Base-by-base conservation (phyloP, 2,113 vertebrate species). In the Ellobius talpinus region DNA sequence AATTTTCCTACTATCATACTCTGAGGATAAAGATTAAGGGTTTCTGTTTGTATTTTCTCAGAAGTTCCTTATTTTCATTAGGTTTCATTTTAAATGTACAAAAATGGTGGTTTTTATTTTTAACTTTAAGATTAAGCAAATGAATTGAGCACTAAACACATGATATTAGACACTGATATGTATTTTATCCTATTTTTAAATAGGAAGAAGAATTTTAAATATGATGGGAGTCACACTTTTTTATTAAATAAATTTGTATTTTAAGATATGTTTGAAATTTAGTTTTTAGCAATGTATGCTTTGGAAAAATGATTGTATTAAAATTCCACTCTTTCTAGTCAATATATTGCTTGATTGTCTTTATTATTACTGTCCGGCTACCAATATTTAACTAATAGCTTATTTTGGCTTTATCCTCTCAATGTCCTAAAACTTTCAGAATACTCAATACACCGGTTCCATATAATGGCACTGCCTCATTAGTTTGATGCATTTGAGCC, bases 381-480 rank as follows among this genome's bases (percentile, higher is more conserved):
- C 84, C 97, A 97, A 42, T 93, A 68, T 98, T 98, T 97, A 97
- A 98, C 97, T 92, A 96, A 98, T 74, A 68, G 96, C 93, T 50
- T 70, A 68, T 68, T 97, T 94, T 74, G 5, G 89, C 16, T 33
- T 97, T 89, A 95, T 96, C 79, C 92, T 89, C 68, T 58, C 39
- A 72, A 13, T 81, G 52, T 94, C 96, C 82, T 39, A 90, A 88
- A 97, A 98, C 89, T 96, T 39, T 58, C 42, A 8, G 70, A 93
- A 77, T 74, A 31, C 92, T 95, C 97, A 50, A 65, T 96, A 89
- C 95, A 96, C 97, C 94, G 81, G 95, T 97, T 98, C 63, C 72
- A 33, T 78, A 68, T 76, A 96, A 65, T 24, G 96, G 96, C 89
- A 36, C 0, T 39, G 95, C 96, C 97, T 98, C 97, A 24, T 98